Conservation (phyloP, 2,888 invertebrate genomes). For the Xylota sylvarum region DNA sequence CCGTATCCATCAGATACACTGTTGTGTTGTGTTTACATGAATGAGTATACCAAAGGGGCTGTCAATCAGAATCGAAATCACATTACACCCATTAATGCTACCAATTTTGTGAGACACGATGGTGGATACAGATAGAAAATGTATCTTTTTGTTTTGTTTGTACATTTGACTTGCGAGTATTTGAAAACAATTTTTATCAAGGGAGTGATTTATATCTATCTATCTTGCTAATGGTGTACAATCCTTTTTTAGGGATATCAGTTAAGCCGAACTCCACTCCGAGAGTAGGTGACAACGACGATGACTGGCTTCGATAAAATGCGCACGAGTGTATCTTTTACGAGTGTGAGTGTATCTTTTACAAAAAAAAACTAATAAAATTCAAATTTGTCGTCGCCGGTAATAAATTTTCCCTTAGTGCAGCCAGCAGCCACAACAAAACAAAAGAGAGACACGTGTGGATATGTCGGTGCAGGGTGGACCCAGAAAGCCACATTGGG, state of each 20-base stretch:
- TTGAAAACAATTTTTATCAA: slow-evolving; percentile 43
- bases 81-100: slow-evolving; percentile 71
- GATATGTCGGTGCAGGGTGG: not conserved
- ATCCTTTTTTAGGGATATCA: slow-evolving; percentile 56
- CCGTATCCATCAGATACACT: slow-evolving; percentile 57
- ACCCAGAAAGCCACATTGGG: slow-evolving; percentile 14
- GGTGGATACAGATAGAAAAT: slow-evolving; percentile 31
- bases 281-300: slow-evolving; percentile 58
- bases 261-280: slow-evolving; percentile 10
- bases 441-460: slow-evolving; percentile 20
- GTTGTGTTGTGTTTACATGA: slow-evolving; percentile 57
- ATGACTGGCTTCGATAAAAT: slow-evolving; percentile 61
- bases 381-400: slow-evolving; percentile 73
- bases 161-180: slow-evolving; percentile 36
- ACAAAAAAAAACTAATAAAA: slow-evolving; percentile 56
- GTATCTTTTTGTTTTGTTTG: slow-evolving; percentile 46
- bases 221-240: slow-evolving; percentile 32
- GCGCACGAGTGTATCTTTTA: slow-evolving; percentile 42
- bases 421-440: slow-evolving; percentile 38
- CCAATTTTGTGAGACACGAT: slow-evolving; percentile 40
- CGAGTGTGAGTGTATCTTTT: too few species aligned
- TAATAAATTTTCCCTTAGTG: slow-evolving; percentile 61
- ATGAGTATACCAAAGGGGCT: slow-evolving; percentile 62
- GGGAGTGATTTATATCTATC: slow-evolving; percentile 47
- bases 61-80: slow-evolving; percentile 76